Conservation (phyloP, 2,888 invertebrate species). For the Anticlea derivata region DNA sequence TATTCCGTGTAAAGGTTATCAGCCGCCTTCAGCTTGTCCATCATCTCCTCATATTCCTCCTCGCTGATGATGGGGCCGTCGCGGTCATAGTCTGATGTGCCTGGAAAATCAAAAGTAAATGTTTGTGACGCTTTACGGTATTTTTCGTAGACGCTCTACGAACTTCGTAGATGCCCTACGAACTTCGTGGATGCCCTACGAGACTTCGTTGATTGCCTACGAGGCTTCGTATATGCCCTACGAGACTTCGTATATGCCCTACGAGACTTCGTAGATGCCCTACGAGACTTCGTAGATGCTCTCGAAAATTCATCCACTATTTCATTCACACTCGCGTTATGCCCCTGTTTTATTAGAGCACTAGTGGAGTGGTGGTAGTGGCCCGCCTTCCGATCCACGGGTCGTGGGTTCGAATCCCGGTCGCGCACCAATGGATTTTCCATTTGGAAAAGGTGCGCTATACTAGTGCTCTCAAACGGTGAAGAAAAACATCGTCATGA, state of each 20-base stretch:
- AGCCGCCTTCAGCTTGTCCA: slow-evolving; percentile 87
- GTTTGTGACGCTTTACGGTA: not conserved
- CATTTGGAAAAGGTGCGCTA: too few species aligned
- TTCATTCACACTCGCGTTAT: too few species aligned
- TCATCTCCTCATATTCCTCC: slow-evolving; percentile 87
- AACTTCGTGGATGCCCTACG: not conserved
- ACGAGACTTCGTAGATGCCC: not conserved
- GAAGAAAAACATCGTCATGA: too few species aligned
- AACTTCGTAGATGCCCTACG: not conserved
- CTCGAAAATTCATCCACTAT: slow-evolving; percentile 2
- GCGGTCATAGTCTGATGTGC: slow-evolving; percentile 76
- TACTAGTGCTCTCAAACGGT: too few species aligned
- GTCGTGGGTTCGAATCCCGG: too few species aligned
- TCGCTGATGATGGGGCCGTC: slow-evolving; percentile 68
- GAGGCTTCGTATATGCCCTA: not conserved
- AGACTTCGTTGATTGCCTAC: not conserved
- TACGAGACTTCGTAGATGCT: not conserved
- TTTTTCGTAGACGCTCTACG: not conserved
- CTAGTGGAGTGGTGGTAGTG: too few species aligned
- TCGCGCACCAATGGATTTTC: too few species aligned
- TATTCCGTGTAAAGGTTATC: slow-evolving; percentile 90
- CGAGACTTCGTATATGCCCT: not conserved
- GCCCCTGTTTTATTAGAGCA: too few species aligned
- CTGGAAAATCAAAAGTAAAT: slow-evolving; percentile 41
- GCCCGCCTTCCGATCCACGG: too few species aligned